These are phyloP conservation scores for Nasonia giraulti DNA, from an alignment of 1,140 invertebrate species.

Conservation along the genomic window DNA sequence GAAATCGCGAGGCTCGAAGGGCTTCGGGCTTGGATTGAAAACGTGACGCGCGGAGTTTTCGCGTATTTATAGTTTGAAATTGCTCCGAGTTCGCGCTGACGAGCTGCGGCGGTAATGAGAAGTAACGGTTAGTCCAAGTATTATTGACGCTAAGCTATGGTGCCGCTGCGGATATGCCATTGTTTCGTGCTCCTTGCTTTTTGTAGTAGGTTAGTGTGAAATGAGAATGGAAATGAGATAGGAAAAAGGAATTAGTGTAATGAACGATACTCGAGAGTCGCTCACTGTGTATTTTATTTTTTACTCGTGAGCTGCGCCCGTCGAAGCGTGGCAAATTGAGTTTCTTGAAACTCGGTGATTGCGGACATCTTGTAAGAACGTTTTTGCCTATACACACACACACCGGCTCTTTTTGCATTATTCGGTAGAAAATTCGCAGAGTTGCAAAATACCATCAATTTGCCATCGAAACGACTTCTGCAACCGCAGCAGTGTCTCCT, in stretches of 20 bases:
- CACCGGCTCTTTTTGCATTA: not conserved
- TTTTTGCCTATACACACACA: not conserved
- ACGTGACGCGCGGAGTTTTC: no score
- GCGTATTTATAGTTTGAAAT: not conserved
- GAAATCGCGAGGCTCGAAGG: not conserved
- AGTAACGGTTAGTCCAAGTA: not conserved
- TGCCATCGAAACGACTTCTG: not conserved
- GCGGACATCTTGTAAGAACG: not conserved
- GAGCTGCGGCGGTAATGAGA: not conserved
- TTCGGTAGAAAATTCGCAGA: not conserved
- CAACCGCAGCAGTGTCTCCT: no score
- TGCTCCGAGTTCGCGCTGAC: not conserved
- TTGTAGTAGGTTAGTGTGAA: not conserved
- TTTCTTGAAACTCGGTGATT: not conserved
- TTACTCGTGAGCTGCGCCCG: not conserved
- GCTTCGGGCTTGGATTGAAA: not conserved
- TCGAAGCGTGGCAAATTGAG: not conserved
- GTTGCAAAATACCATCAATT: not conserved
- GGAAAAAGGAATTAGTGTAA: not conserved
- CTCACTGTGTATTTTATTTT: not conserved
- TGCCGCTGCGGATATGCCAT: not conserved
- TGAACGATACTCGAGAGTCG: not conserved
- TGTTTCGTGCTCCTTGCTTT: slow-evolving; percentile 3
- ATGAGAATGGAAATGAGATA: not conserved
- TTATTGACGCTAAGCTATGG: not conserved